These are phyloP conservation scores for Gallinago paraguaiae DNA, from an alignment of 2,113 vertebrate genomes.

Conservation along the genomic window DNA sequence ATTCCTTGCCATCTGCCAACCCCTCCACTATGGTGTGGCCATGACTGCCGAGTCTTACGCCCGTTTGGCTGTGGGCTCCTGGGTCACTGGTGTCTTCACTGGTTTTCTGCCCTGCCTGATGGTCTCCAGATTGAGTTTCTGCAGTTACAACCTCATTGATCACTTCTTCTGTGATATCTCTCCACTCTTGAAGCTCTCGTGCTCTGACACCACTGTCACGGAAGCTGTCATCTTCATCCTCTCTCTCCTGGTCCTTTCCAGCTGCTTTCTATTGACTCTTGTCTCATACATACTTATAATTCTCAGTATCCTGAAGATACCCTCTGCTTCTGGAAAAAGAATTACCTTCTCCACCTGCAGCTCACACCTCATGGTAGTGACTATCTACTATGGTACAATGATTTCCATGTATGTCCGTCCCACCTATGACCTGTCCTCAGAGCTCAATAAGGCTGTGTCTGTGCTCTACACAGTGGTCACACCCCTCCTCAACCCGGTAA, in stretches of 20 bases:
- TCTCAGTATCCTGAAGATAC: not conserved
- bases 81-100: conserved; percentile 35
- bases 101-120: not conserved
- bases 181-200: conserved; percentile 28
- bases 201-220: not conserved
- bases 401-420: conserved; percentile 56
- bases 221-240: not conserved
- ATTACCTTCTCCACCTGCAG: conserved; percentile 45
- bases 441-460: conserved; percentile 23
- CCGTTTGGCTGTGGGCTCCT: not conserved
- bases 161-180: conserved; percentile 58
- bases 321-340: not conserved
- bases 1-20: not conserved
- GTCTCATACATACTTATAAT: conserved; percentile 29
- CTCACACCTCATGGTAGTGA: conserved; percentile 43
- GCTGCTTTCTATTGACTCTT: conserved; percentile 16
- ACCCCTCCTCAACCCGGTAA: conserved; percentile 50
- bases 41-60: not conserved
- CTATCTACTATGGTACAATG: conserved; percentile 27
- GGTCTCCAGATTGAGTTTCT: conserved; percentile 23
- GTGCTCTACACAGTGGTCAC: conserved; percentile 51
- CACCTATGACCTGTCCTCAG: not conserved
- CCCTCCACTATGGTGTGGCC: not conserved
- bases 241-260: not conserved
- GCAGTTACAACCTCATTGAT: not conserved